Base-by-base conservation (phyloP, 2,797 vertebrate genomes). In the Tinamus major region DNA sequence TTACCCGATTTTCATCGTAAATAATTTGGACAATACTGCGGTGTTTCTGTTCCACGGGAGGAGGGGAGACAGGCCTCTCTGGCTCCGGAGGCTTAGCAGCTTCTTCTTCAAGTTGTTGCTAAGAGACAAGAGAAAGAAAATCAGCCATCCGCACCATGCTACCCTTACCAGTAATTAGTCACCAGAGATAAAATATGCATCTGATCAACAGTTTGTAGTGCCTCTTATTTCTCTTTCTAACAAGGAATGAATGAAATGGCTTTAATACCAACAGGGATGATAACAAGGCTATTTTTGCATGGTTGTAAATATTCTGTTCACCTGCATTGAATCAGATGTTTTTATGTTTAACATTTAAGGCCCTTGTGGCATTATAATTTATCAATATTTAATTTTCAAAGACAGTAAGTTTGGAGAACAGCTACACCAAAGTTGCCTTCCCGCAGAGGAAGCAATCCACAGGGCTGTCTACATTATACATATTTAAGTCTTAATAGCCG, bases 91-190 rank as follows among this genome's bases (percentile, higher is more conserved):
- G 99, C 97, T 99, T 99, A 10, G 99, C 99, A 53, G 99, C 99
- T 98, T 99, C 99, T 97, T 99, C 99, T 97, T 99, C 99, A 33
- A 99, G 98, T 98, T 99, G 99, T 99, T 99, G 99, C 99, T 99
- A 98, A 97, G 98, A 98, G 95, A 99, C 96, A 94, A 74, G 91
- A 97, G 96, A 97, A 74, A 85, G 94, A 94, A 89, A 97, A 79
- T 97, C 94, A 97, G 91, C 90, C 94, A 96, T 91, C 94, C 89
- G 58, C 79, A 94, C 46, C 89, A 74, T 1, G 64, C 56, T 93
- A 84, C 92, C 91, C 96, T 90, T 86, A 92, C 48, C 84, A 92
- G 92, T 83, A 96, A 95, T 96, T 95, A 97, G 95, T 83, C 75
- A 79, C 89, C 84, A 95, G 85, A 96, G 95, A 92, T 72, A 94